phyloP scores from a whole-genome alignment of 2,113 vertebrate species.

The Aptenodytes patagonicus region DNA sequence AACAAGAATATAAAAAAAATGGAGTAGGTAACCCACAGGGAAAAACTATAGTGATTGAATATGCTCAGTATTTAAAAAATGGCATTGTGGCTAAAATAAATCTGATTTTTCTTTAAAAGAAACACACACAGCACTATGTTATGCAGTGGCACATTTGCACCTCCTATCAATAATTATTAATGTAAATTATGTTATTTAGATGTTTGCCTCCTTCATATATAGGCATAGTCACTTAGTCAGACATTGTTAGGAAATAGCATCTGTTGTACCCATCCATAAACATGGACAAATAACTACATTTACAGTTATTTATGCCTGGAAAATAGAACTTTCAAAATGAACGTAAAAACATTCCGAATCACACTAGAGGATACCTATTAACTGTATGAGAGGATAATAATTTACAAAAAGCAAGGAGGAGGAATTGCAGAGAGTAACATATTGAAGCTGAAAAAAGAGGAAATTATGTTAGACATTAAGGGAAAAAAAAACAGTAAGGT shows the following conservation, averaged over 20 bases:
- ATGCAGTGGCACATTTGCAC: background rate
- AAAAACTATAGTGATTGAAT: background rate
- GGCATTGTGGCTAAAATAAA: background rate
- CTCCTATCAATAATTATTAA: conserved; percentile 20
- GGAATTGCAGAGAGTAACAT: background rate
- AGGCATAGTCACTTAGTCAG: conserved; percentile 20
- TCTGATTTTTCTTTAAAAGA: background rate
- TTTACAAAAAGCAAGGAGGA: background rate
- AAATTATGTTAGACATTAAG: background rate
- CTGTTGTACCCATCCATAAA: conserved; percentile 9
- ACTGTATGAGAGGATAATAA: background rate
- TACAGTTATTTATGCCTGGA: background rate
- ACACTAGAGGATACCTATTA: background rate
- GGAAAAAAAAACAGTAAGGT: background rate
- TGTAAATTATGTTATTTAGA: conserved; percentile 30
- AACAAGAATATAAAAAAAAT: background rate
- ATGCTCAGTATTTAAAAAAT: background rate
- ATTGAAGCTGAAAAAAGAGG: background rate
- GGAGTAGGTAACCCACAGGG: background rate
- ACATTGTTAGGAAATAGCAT: background rate
- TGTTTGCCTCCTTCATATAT: background rate
- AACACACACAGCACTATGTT: background rate
- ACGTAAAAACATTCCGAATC: background rate
- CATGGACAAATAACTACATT: background rate
- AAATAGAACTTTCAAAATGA: conserved; percentile 6